Base-by-base conservation (phyloP, 1,140 invertebrate species). In the Apolygus lucorum region DNA sequence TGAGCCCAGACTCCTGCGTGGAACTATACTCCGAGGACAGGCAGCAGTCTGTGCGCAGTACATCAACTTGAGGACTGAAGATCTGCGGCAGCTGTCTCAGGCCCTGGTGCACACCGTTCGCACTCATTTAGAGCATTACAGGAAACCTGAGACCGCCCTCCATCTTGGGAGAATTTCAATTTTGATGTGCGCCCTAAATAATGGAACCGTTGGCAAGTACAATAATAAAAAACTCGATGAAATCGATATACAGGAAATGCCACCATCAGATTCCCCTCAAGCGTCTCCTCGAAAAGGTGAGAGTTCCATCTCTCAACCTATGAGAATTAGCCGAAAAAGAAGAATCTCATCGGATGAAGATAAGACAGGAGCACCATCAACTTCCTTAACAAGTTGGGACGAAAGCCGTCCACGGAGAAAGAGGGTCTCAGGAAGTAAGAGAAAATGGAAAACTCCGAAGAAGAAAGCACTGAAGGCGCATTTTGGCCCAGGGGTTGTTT, bases 151-250 rank as follows among this genome's bases (percentile, higher is more conserved):
- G 27, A 21, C 27, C n/a, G 65, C 28, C 34, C 2, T 67, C 27
- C 65, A 67, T 34, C 27, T 67, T 28, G 65, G 27, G 27, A 29
- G 65, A 67, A 21, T 67, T 4, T 34, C 27, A 11, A 67, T 25
- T 34, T 14, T 67, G 22, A 25, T 67, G 14, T 29, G 21, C 22
- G 65, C 65, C 34, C 21, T 67, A 8, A 27, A 67, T 14, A 28
- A 65, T 2, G 63, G 25, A 28, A 28, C 2, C 2, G 27, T 28
- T 8, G 28, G 13, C 2, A 24, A 24, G 63, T 65, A 65, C 22
- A 59, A 59, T 11, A 59, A 59, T 22, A 17, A 4, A 4, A 59
- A 59, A 59, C 22, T 59, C 4, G 54, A 59, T 22, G 54, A 59
- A 59, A 59, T 59, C 2, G 54, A 59, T 21, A 11, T 42, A 42